Percentiles rank a stretch among this genome's conserved stretches.
phyloP scores from a whole-genome alignment of 1,140 invertebrate genomes.

The Sipha flava region DNA sequence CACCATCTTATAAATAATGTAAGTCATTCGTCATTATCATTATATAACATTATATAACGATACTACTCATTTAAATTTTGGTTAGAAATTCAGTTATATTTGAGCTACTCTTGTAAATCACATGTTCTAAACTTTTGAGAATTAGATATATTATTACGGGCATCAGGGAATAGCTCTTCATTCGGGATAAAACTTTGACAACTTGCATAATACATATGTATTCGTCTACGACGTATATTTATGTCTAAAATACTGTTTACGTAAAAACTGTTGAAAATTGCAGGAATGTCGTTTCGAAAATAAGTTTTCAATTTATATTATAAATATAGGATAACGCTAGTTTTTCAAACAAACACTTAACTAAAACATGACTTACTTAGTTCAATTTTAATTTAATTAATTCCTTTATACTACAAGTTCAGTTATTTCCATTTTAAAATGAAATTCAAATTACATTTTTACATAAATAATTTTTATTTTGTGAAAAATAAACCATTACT shows the following conservation, averaged over 20 bases:
- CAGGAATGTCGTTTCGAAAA: not conserved
- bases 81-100: not conserved
- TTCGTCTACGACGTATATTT: too few species aligned
- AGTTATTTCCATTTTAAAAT: too few species aligned
- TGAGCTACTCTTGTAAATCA: not conserved
- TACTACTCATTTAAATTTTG: not conserved
- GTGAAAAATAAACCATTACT: not conserved
- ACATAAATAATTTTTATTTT: not conserved
- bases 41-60: not conserved
- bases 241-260: not conserved
- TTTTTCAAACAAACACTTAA: too few species aligned
- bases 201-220: not conserved
- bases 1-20: not conserved
- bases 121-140: not conserved
- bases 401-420: too few species aligned
- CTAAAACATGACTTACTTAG: too few species aligned
- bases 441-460: too few species aligned
- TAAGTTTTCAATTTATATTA: not conserved
- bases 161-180: not conserved
- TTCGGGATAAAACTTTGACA: not conserved
- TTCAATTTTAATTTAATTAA: too few species aligned
- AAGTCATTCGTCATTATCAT: not conserved
- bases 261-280: not conserved
- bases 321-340: not conserved
- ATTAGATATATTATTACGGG: not conserved